Percentiles rank a stretch among this genome's conserved stretches.
Evolutionary conservation across 2,888 invertebrate species (phyloP).

Genomic region (Deilephila elpenor): DNA sequence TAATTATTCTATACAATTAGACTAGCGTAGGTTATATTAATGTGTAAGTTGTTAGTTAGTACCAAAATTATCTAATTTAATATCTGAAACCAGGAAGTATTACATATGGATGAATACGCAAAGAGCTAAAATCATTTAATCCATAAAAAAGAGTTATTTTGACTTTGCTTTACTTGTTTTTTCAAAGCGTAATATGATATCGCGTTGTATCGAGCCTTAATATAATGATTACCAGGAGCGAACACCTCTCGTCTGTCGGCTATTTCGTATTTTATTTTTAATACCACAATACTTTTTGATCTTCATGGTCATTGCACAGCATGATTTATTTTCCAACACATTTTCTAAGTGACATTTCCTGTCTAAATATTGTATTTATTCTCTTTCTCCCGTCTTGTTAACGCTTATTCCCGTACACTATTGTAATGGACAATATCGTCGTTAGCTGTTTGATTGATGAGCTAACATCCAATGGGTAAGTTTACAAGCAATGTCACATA

Average conservation of each 20-base stretch:
- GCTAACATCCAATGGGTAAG: slow-evolving; percentile 92
- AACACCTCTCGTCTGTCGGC: background rate
- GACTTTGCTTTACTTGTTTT: slow-evolving; percentile 11
- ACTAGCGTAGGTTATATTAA: slow-evolving; percentile 8
- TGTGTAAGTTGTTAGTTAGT: background rate
- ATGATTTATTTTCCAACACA: slow-evolving; percentile 69
- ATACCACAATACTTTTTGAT: slow-evolving; percentile 7
- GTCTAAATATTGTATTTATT: slow-evolving; percentile 72
- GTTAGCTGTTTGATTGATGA: slow-evolving; percentile 94
- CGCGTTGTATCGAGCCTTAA: background rate
- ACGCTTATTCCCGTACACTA: slow-evolving; percentile 77
- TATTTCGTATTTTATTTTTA: slow-evolving; percentile 20
- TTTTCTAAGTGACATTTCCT: slow-evolving; percentile 64
- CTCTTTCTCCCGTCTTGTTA: slow-evolving; percentile 79
- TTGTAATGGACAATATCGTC: slow-evolving; percentile 70
- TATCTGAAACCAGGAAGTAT: background rate
- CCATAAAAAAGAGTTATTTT: slow-evolving; percentile 11
- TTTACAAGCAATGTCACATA: slow-evolving; percentile 63
- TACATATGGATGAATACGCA: slow-evolving; percentile 23
- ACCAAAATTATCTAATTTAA: background rate
- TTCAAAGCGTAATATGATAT: slow-evolving; percentile 10
- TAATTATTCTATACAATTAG: background rate
- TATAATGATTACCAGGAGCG: background rate
- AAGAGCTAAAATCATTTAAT: slow-evolving; percentile 19
- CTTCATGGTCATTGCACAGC: slow-evolving; percentile 66